Conservation (phyloP, 2,797 vertebrate species). For the Enteromius thamalakanensis region DNA sequence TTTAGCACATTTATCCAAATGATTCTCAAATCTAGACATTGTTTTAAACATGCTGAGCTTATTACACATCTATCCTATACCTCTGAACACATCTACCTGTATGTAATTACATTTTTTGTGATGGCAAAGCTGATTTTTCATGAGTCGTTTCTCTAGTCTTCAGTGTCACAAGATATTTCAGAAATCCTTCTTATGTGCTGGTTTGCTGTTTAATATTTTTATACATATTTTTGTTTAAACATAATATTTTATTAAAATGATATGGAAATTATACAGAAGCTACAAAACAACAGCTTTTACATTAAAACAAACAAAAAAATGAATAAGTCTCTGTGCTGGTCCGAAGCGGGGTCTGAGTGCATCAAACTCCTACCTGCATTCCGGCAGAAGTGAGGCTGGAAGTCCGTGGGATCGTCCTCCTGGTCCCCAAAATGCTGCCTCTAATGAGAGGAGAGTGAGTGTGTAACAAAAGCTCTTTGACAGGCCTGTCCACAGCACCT, state of each 20-base stretch:
- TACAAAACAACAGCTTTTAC: neutral
- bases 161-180: neutral
- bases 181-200: neutral
- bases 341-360: too few species aligned
- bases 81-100: neutral
- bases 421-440: too few species aligned
- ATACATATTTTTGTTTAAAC: neutral
- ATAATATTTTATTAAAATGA: neutral
- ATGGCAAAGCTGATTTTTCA: neutral
- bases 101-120: neutral
- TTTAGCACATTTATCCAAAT: constrained; percentile 17
- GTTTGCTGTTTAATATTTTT: neutral
- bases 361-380: too few species aligned
- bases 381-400: too few species aligned
- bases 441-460: too few species aligned
- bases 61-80: neutral
- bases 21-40: constrained; percentile 5
- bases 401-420: too few species aligned
- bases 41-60: neutral
- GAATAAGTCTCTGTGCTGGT: too few species aligned
- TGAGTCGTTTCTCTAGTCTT: neutral
- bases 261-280: neutral
- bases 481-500: too few species aligned
- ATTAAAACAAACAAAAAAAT: too few species aligned
- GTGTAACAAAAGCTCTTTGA: too few species aligned